A percentile compares a stretch with the other conserved stretches of the same genome.
phyloP scores from a whole-genome alignment of 2,113 vertebrate genomes.

The Bombycilla garrulus region DNA sequence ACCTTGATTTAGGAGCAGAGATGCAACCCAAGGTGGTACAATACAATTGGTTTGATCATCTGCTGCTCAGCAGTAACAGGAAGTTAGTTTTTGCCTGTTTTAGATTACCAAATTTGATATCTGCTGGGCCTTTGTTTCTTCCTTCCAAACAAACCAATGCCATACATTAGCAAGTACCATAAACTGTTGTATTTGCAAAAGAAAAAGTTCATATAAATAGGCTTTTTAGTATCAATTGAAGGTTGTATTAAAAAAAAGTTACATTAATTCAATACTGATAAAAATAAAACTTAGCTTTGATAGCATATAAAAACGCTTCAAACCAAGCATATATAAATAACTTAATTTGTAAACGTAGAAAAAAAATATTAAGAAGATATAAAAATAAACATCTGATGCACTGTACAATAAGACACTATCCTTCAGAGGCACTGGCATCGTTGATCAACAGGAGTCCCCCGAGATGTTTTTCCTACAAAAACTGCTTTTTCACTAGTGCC shows the following conservation, averaged over 20 bases:
- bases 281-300: conserved; percentile 71
- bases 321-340: conserved; percentile 76
- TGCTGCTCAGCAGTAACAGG: conserved; percentile 46
- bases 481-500: conserved; percentile 53
- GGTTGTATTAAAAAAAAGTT: conserved; percentile 55
- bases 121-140: conserved; percentile 5
- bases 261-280: conserved; percentile 56
- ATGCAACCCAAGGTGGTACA: conserved; percentile 17
- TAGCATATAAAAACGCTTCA: conserved; percentile 64
- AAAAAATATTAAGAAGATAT: conserved; percentile 65
- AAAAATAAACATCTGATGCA: conserved; percentile 75
- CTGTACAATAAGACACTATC: conserved; percentile 67
- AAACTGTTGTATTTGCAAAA: conserved; percentile 64
- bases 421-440: conserved; percentile 49
- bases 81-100: not conserved
- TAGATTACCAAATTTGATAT: not conserved
- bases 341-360: conserved; percentile 73
- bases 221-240: conserved; percentile 63
- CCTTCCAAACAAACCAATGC: conserved; percentile 34
- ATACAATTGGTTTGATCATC: conserved; percentile 1
- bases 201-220: conserved; percentile 64
- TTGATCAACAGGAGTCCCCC: conserved; percentile 28
- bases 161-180: conserved; percentile 40
- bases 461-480: conserved; percentile 59
- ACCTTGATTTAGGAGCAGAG: conserved; percentile 56